phyloP scores from a whole-genome alignment of 2,888 invertebrate species.

The Nemotelus nigrinus region DNA sequence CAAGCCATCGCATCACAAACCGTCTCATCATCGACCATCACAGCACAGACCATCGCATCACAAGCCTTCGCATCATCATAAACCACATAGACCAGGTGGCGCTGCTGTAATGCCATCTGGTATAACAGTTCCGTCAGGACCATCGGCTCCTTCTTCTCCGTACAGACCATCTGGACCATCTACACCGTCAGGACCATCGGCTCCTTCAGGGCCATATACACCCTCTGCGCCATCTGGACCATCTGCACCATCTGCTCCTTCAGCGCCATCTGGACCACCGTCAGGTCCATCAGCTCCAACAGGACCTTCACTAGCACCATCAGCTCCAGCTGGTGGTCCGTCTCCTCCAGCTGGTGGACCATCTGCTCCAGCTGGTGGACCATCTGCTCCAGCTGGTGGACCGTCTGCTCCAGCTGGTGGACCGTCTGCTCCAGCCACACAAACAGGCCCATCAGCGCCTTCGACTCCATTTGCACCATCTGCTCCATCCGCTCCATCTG shows the following conservation, averaged over 20 bases:
- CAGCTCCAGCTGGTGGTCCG: neutral
- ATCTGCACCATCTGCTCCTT: neutral
- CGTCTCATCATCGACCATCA: constrained; percentile 4
- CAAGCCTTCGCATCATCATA: constrained; percentile 7
- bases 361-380: neutral
- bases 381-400: neutral
- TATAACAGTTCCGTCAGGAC: neutral
- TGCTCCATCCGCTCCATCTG: neutral
- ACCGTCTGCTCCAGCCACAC: neutral
- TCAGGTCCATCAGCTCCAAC: neutral
- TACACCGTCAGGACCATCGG: neutral
- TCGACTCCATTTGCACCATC: neutral
- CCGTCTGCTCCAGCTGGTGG: constrained; percentile 3
- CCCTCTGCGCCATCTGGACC: constrained; percentile 9
- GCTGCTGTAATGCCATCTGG: neutral
- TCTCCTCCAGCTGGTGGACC: constrained; percentile 8
- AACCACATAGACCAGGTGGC: neutral
- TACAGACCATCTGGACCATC: constrained; percentile 1
- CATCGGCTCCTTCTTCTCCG: constrained; percentile 12
- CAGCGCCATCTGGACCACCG: neutral
- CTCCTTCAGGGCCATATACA: neutral
- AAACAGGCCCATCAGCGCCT: neutral
- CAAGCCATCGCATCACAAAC: constrained; percentile 4
- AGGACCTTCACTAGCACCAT: neutral
- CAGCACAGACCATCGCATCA: constrained; percentile 22